A percentile compares a stretch with the other conserved stretches of the same genome.
Conservation (phyloP, 2,113 vertebrate species). For the Himantopus leucocephalus region DNA sequence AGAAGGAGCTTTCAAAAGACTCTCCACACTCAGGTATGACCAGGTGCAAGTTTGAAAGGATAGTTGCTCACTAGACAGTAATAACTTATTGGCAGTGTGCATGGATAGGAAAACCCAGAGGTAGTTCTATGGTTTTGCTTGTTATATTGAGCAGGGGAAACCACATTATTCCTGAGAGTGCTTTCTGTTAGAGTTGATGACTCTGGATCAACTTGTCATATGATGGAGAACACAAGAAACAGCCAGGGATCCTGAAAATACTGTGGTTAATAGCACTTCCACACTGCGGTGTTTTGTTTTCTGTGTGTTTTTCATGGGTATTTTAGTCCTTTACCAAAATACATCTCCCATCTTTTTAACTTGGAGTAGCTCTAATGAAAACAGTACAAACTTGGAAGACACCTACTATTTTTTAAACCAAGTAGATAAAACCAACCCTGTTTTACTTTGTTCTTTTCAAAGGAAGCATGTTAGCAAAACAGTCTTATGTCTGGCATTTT, state of each 20-base stretch:
- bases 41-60: neutral
- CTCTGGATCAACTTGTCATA: neutral
- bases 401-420: neutral
- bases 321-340: neutral
- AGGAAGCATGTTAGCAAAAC: neutral
- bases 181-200: neutral
- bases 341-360: neutral
- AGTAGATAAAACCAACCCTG: neutral
- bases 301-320: neutral
- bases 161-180: neutral
- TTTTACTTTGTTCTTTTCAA: neutral
- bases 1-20: neutral
- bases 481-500: neutral
- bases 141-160: neutral
- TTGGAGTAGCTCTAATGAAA: neutral
- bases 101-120: neutral
- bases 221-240: neutral
- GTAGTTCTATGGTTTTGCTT: neutral
- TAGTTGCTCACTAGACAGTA: neutral
- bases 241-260: neutral
- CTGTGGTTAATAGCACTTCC: neutral
- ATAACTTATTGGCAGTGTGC: neutral
- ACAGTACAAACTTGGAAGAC: neutral
- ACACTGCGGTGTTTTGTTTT: neutral
- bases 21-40: neutral